Conservation (phyloP, 2,113 vertebrate genomes). For the Catharus minimus region DNA sequence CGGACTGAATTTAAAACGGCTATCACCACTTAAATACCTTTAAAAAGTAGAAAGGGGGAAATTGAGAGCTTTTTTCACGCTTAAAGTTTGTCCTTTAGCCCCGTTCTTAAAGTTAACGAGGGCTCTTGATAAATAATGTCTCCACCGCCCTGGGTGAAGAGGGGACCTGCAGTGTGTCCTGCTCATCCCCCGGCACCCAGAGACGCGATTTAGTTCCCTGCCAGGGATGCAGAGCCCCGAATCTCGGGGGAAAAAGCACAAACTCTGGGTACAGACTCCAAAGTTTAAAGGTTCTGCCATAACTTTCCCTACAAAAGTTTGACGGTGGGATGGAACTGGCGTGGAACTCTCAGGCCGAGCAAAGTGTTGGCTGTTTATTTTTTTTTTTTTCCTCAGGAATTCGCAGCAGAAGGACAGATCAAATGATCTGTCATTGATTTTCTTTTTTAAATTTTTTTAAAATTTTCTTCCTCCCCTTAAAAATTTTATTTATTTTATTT, state of each 20-base stretch:
- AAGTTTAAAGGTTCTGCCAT: background rate
- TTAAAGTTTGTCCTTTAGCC: constrained; percentile 18
- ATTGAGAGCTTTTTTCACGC: background rate
- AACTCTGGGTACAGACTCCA: background rate
- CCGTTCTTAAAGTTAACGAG: background rate
- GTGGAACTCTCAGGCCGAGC: background rate
- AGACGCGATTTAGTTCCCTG: background rate
- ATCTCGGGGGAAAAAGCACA: background rate
- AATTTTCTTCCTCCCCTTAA: fast-evolving
- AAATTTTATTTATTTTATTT: no score
- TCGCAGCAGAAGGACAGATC: background rate
- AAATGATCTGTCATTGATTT: background rate
- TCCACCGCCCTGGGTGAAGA: background rate
- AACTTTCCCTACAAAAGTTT: background rate
- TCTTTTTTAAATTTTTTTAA: no score
- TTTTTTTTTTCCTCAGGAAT: background rate
- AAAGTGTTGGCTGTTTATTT: background rate
- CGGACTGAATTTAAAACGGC: constrained; percentile 40
- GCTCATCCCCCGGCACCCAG: background rate
- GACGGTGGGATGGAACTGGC: background rate
- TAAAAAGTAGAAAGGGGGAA: constrained; percentile 37
- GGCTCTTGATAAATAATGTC: background rate
- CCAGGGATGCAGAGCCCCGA: background rate
- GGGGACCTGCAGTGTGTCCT: background rate
- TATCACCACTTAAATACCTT: background rate